A percentile compares a stretch with the other conserved stretches of the same genome.
These are phyloP conservation scores for Cotesia vestalis DNA, from an alignment of 1,140 invertebrate genomes.

Conservation along the genomic window DNA sequence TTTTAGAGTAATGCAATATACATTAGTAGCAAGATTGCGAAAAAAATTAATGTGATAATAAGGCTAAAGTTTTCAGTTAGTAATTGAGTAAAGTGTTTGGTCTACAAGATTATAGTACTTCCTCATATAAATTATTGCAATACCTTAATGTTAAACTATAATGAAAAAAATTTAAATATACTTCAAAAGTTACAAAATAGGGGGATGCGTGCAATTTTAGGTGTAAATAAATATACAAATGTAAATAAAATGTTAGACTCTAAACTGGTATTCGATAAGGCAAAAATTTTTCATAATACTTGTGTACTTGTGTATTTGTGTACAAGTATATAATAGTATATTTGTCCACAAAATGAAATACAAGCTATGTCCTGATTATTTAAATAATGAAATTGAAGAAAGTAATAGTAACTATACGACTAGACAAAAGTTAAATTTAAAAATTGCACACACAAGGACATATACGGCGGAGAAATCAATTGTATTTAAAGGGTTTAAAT, in stretches of 20 bases:
- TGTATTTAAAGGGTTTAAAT: too few species aligned
- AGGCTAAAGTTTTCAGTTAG: not conserved
- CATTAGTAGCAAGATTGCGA: not conserved
- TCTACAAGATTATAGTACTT: not conserved
- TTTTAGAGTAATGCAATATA: not conserved
- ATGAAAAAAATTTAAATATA: not conserved
- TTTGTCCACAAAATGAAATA: not conserved
- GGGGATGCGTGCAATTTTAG: not conserved
- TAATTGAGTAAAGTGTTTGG: not conserved
- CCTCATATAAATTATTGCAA: not conserved
- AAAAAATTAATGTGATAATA: not conserved
- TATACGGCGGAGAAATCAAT: too few species aligned
- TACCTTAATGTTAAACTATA: not conserved
- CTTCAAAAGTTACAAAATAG: not conserved
- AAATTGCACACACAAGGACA: too few species aligned
- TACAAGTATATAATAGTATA: too few species aligned
- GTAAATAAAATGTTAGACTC: not conserved
- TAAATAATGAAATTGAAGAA: too few species aligned
- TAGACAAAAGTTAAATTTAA: too few species aligned
- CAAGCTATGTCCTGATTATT: too few species aligned
- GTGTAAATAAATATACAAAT: not conserved
- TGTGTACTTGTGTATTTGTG: not conserved
- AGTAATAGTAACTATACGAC: too few species aligned
- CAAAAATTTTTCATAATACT: not conserved
- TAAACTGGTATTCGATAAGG: not conserved